phyloP scores from a whole-genome alignment of 2,113 vertebrate species.

The Hylia prasina region DNA sequence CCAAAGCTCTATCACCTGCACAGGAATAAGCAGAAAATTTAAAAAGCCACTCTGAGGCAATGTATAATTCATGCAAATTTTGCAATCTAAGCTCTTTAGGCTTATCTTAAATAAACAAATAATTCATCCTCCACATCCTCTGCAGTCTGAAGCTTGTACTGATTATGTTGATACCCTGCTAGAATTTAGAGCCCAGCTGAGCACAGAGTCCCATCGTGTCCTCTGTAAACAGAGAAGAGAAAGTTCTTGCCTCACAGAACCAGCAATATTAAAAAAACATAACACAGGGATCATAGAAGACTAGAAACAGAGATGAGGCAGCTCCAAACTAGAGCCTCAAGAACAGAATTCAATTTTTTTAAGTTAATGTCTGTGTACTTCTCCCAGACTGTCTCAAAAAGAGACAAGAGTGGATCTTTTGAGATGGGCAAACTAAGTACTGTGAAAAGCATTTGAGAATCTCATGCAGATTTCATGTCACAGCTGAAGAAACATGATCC shows the following conservation, averaged over 20 bases:
- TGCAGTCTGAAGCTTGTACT: not conserved
- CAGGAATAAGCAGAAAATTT: not conserved
- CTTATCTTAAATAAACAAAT: constrained; percentile 25
- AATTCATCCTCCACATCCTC: not conserved
- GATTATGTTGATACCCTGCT: not conserved
- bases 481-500: not conserved
- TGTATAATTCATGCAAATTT: not conserved
- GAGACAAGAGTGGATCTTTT: not conserved
- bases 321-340: not conserved
- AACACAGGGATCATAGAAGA: not conserved
- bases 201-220: not conserved
- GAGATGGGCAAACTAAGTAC: not conserved
- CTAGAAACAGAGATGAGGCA: not conserved
- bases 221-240: not conserved
- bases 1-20: not conserved
- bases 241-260: not conserved
- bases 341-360: not conserved
- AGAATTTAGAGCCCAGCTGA: not conserved
- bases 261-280: not conserved
- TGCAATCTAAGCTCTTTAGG: not conserved
- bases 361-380: not conserved
- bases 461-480: not conserved
- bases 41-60: not conserved
- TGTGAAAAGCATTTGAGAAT: not conserved
- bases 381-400: not conserved